These are phyloP conservation scores for Acropternis orthonyx DNA, from an alignment of 2,797 vertebrate species.

Conservation along the genomic window DNA sequence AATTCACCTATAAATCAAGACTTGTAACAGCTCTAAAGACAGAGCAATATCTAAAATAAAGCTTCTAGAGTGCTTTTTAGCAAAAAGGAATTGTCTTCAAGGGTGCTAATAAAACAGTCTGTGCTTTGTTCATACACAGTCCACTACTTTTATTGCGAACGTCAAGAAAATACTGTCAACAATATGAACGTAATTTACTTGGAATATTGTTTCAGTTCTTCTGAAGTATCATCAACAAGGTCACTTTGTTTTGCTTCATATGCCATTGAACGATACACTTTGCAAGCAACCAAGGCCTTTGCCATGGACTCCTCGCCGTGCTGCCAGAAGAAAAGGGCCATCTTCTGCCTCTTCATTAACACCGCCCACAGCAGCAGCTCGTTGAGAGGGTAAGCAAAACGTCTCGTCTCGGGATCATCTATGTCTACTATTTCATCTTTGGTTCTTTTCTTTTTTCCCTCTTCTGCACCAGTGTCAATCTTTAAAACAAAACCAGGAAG, in stretches of 20 bases:
- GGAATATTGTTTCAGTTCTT: conserved; percentile 95
- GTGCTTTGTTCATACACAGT: background rate
- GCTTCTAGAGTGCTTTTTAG: background rate
- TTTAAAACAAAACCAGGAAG: conserved; percentile 50
- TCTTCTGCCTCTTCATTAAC: conserved; percentile 97
- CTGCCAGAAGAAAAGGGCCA: conserved; percentile 99
- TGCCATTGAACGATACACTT: conserved; percentile 94
- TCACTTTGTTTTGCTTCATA: conserved; percentile 99
- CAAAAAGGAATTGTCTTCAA: background rate
- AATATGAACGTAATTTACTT: conserved; percentile 77
- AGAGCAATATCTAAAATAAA: background rate
- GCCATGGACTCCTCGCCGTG: conserved; percentile 99
- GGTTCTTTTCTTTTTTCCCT: conserved; percentile 91
- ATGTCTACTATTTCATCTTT: conserved; percentile 98
- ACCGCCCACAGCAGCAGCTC: conserved; percentile 97
- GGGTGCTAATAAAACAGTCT: background rate
- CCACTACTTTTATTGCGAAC: background rate
- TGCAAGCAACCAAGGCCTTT: conserved; percentile 96
- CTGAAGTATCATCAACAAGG: conserved; percentile 96
- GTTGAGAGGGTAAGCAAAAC: conserved; percentile 96
- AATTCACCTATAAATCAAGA: background rate
- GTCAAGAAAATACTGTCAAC: background rate
- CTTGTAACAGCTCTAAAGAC: background rate
- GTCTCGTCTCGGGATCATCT: conserved; percentile 93
- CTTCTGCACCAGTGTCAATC: conserved; percentile 87